Percentiles rank a stretch among this genome's conserved stretches.
Conservation (phyloP, 2,888 invertebrate genomes). For the Hydriomena furcata region DNA sequence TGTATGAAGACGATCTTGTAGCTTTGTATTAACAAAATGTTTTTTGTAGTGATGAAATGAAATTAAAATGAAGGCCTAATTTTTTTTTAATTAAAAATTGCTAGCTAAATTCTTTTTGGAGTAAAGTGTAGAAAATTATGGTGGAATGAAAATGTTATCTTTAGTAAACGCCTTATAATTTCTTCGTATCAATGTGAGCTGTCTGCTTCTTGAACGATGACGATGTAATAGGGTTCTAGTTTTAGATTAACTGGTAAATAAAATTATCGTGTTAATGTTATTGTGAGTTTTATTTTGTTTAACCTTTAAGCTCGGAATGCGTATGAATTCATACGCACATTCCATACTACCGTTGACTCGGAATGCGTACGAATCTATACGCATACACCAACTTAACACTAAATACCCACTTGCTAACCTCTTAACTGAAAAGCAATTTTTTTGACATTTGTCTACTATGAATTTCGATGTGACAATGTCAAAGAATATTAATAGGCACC, state of each 20-base stretch:
- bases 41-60: too few species aligned
- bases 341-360: too few species aligned
- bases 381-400: too few species aligned
- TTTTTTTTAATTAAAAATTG: not conserved
- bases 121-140: not conserved
- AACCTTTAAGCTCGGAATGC: too few species aligned
- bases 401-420: too few species aligned
- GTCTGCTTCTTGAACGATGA: slow-evolving; percentile 18
- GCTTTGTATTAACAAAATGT: not conserved
- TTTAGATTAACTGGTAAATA: slow-evolving; percentile 40
- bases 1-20: not conserved
- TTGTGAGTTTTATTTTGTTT: slow-evolving; percentile 41
- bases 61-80: not conserved
- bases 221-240: slow-evolving; percentile 42
- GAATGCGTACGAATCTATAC: too few species aligned
- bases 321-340: too few species aligned
- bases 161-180: not conserved
- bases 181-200: not conserved
- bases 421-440: too few species aligned
- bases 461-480: too few species aligned
- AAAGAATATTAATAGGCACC: too few species aligned
- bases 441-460: too few species aligned
- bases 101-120: not conserved
- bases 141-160: too few species aligned
- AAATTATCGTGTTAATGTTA: slow-evolving; percentile 55